Evolutionary conservation across 2,888 invertebrate species (phyloP).

Genomic region (Plebejus melissa): DNA sequence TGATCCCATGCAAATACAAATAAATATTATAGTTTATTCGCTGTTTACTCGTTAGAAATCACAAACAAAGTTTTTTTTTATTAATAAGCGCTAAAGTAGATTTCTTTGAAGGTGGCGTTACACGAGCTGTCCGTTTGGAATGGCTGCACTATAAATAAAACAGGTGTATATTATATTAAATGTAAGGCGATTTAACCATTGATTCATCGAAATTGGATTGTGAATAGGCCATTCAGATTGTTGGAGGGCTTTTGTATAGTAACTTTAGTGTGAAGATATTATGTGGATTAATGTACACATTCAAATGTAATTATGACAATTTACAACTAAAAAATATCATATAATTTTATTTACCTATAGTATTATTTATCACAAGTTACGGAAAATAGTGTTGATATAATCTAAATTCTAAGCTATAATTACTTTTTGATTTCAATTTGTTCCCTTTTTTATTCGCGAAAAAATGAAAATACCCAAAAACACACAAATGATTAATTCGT

Average conservation of each 20-base stretch:
- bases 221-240: not conserved
- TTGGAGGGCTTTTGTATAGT: not conserved
- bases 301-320: too few species aligned
- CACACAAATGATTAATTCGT: not conserved
- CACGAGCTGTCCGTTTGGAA: too few species aligned
- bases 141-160: not conserved
- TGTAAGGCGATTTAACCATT: not conserved
- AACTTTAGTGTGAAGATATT: too few species aligned
- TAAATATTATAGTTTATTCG: slow-evolving; percentile 1
- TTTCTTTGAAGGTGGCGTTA: not conserved
- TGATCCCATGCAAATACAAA: slow-evolving; percentile 10
- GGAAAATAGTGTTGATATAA: too few species aligned
- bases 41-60: slow-evolving; percentile 14
- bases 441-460: not conserved
- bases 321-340: too few species aligned
- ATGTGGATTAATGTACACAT: too few species aligned
- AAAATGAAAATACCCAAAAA: not conserved
- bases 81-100: not conserved
- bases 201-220: not conserved
- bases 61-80: not conserved
- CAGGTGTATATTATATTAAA: not conserved
- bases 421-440: not conserved
- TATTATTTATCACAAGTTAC: not conserved
- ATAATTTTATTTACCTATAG: too few species aligned
- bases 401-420: not conserved